Conservation (phyloP, 2,888 invertebrate genomes). For the Diarsia dahlii region DNA sequence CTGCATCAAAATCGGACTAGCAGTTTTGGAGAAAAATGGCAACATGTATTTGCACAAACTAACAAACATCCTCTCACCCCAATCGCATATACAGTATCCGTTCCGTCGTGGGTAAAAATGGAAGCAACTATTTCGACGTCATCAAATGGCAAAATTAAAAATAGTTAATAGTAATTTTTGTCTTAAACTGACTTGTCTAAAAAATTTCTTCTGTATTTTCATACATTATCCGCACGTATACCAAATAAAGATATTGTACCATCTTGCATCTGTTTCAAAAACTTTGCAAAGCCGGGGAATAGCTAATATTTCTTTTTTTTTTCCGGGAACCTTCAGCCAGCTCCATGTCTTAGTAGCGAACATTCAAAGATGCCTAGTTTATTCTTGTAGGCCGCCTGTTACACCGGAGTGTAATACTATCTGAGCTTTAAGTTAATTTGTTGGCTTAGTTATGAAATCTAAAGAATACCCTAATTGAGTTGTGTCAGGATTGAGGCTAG, state of each 20-base stretch:
- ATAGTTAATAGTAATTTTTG: too few species aligned
- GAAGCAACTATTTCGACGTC: too few species aligned
- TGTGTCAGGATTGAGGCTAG: too few species aligned
- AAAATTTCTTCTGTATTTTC: not conserved
- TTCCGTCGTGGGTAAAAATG: too few species aligned
- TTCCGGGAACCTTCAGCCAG: slow-evolving; percentile 62
- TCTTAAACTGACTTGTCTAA: too few species aligned
- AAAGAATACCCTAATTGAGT: not conserved
- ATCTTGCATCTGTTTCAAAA: slow-evolving; percentile 47
- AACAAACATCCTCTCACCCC: too few species aligned
- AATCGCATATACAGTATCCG: too few species aligned
- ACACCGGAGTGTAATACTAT: slow-evolving; percentile 51
- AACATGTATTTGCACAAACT: too few species aligned
- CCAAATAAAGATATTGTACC: slow-evolving; percentile 25
- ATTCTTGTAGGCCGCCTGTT: slow-evolving; percentile 47
- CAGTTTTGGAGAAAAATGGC: too few species aligned
- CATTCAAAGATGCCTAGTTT: slow-evolving; percentile 69
- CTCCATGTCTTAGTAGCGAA: slow-evolving; percentile 59
- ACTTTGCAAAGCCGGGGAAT: slow-evolving; percentile 47
- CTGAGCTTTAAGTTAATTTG: not conserved
- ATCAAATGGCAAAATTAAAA: too few species aligned
- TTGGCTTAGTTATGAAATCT: not conserved
- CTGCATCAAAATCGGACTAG: too few species aligned
- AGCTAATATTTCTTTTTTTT: slow-evolving; percentile 57
- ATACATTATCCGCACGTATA: not conserved